These are phyloP conservation scores for Odobenus rosmarus DNA, from an alignment of 2,113 vertebrate genomes.

Conservation along the genomic window DNA sequence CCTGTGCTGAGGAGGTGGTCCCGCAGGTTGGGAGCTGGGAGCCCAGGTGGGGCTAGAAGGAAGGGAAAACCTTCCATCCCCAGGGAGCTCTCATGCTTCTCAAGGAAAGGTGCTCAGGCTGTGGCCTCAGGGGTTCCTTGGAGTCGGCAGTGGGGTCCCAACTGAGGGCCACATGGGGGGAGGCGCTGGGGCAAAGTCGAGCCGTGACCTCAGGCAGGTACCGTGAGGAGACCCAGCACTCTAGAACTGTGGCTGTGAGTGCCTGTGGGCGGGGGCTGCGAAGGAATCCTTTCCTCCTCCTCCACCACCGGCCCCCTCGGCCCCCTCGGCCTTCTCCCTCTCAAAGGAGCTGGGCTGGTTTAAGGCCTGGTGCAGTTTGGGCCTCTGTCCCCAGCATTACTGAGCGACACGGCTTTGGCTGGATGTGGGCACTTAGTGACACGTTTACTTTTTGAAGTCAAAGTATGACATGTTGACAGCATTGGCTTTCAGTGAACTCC, in stretches of 20 bases:
- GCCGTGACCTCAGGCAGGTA: not conserved
- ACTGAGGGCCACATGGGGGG: not conserved
- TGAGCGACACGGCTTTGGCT: not conserved
- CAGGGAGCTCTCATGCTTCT: not conserved
- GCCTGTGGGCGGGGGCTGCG: no score
- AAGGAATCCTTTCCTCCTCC: not conserved
- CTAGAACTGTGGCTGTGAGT: not conserved
- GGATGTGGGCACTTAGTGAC: not conserved
- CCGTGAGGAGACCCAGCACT: rapidly evolving
- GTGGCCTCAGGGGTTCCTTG: not conserved
- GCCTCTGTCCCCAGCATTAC: not conserved
- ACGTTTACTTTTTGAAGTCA: conserved; percentile 26
- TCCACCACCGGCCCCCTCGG: no score
- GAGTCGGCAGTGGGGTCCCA: not conserved
- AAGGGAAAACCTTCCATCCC: not conserved
- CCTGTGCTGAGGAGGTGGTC: not conserved
- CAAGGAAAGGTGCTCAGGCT: not conserved
- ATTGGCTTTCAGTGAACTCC: not conserved
- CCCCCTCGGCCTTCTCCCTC: rapidly evolving
- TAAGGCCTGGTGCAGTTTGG: not conserved
- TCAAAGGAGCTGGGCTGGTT: not conserved
- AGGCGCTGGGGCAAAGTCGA: not conserved
- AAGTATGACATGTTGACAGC: not conserved
- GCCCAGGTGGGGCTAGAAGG: not conserved
- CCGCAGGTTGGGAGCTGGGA: not conserved